Conservation (phyloP, 2,113 vertebrate species). For the Spea multiplicata region DNA sequence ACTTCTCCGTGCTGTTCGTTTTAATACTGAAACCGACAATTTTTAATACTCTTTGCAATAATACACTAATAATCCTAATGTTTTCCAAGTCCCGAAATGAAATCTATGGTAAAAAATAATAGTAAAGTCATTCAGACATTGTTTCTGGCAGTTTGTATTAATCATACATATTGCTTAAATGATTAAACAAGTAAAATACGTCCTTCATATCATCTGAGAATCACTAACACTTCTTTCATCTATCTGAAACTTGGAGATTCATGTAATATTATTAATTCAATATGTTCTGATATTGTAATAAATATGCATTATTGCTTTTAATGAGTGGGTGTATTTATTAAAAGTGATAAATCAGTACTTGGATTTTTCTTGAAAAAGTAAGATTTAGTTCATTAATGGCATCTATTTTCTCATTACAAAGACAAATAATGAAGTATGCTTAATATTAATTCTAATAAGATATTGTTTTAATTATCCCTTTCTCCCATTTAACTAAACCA, state of each 20-base stretch:
- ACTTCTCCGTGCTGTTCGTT: too few relatives aligned
- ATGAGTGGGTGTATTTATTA: slow-evolving; percentile 41
- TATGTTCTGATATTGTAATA: slow-evolving; percentile 31
- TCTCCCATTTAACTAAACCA: slow-evolving; percentile 27
- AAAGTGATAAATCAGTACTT: slow-evolving; percentile 42
- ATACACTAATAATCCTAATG: too few relatives aligned
- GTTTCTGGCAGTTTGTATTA: too few relatives aligned
- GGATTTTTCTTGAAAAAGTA: slow-evolving; percentile 4
- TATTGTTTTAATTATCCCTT: slow-evolving; percentile 48
- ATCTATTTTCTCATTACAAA: slow-evolving; percentile 30
- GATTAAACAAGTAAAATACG: slow-evolving; percentile 4
- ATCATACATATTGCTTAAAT: background rate
- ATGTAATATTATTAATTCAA: slow-evolving; percentile 22
- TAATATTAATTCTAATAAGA: slow-evolving; percentile 47
- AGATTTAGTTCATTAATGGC: slow-evolving; percentile 30
- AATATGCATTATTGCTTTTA: slow-evolving; percentile 45
- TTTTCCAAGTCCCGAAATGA: too few relatives aligned
- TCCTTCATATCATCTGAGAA: background rate
- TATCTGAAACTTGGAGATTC: slow-evolving; percentile 19
- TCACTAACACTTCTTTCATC: slow-evolving; percentile 5
- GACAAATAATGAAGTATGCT: slow-evolving; percentile 20
- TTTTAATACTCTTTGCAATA: too few relatives aligned
- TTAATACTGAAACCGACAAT: too few relatives aligned
- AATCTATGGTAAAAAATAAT: too few relatives aligned
- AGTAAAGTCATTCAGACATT: too few relatives aligned